Conservation (phyloP, 2,797 vertebrate species). For the Poeciliopsis presidionis region DNA sequence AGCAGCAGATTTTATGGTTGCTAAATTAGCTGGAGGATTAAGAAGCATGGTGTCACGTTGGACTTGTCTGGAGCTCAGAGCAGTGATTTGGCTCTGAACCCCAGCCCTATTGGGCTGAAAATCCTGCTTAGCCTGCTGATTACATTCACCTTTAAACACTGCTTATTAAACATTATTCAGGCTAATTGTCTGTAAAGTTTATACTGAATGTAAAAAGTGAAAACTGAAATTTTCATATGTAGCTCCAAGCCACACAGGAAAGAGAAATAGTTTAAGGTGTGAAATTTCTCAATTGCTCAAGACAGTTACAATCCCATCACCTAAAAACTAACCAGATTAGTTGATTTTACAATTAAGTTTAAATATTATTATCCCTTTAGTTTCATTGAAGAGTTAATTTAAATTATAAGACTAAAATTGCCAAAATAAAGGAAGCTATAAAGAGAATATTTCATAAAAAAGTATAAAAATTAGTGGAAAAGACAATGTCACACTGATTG, state of each 20-base stretch:
- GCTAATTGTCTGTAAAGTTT: conserved; percentile 4
- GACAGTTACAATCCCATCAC: not conserved
- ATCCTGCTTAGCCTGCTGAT: conserved; percentile 48
- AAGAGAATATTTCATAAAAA: not conserved
- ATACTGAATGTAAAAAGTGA: not conserved
- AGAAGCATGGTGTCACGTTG: conserved; percentile 42
- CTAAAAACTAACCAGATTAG: too few relatives aligned
- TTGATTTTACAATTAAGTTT: not conserved
- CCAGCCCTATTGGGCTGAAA: conserved; percentile 38
- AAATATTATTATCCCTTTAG: not conserved
- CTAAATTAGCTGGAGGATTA: conserved; percentile 56
- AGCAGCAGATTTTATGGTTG: conserved; percentile 31
- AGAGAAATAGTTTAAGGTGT: not conserved
- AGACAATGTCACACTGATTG: not conserved
- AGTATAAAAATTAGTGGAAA: not conserved
- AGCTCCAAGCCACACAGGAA: not conserved
- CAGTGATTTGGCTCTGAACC: conserved; percentile 39
- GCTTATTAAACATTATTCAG: conserved; percentile 11
- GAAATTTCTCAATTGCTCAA: conserved; percentile 31
- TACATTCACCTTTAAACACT: conserved; percentile 24
- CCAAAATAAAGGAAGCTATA: not conserved
- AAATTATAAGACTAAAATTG: not conserved
- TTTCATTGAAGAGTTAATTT: not conserved
- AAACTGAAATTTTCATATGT: not conserved
- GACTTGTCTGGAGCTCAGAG: conserved; percentile 30